A percentile compares a stretch with the other conserved stretches of the same genome.
phyloP scores from a whole-genome alignment of 2,888 invertebrate genomes.

The Congeria kusceri region DNA sequence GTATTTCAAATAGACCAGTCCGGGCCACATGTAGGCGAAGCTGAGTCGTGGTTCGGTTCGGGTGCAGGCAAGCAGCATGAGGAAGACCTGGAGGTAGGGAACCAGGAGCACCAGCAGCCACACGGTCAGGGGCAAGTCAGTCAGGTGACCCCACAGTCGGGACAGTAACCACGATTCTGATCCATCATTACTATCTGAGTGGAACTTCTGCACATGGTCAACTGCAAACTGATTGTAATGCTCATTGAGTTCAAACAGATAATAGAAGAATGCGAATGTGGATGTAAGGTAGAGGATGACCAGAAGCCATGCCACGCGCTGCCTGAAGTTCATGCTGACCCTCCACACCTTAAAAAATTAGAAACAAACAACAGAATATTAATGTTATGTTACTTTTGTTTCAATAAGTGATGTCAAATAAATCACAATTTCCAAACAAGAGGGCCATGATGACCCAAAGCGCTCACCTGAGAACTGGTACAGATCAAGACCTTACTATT shows the following conservation, averaged over 20 bases:
- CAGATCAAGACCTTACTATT: too few species aligned
- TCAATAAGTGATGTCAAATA: too few species aligned
- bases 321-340: conserved; percentile 81
- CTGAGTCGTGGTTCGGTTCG: conserved; percentile 78
- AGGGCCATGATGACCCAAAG: too few species aligned
- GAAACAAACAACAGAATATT: too few species aligned
- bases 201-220: conserved; percentile 79
- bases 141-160: conserved; percentile 73
- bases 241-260: conserved; percentile 83
- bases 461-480: too few species aligned
- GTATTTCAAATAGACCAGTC: conserved; percentile 72
- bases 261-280: conserved; percentile 79
- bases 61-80: conserved; percentile 82
- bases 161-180: conserved; percentile 42
- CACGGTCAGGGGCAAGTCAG: conserved; percentile 78
- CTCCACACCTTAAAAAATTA: too few species aligned
- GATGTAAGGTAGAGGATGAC: conserved; percentile 74
- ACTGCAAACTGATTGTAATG: conserved; percentile 79
- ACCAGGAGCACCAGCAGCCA: conserved; percentile 77
- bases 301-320: conserved; percentile 81
- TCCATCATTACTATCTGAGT: conserved; percentile 39
- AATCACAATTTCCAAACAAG: too few species aligned
- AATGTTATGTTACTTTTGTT: too few species aligned
- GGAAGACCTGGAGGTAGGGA: conserved; percentile 80
- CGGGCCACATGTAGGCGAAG: conserved; percentile 81